Evolutionary conservation across 1,140 invertebrate genomes (phyloP).

Genomic region (Acyrthosiphon pisum): DNA sequence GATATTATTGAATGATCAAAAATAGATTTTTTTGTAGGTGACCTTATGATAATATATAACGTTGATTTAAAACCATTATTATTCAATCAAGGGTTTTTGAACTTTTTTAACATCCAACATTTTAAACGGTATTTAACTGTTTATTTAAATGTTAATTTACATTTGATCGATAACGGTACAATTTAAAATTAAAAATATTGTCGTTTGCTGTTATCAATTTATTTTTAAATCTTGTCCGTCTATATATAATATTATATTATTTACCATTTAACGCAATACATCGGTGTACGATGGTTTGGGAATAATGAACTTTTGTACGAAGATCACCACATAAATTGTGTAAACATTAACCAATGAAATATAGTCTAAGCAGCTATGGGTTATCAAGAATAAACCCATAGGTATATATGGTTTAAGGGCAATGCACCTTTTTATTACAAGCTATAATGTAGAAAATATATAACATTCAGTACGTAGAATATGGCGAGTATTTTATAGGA

Average conservation of each 20-base stretch:
- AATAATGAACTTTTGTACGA: not conserved
- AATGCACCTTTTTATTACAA: not conserved
- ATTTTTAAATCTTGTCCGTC: not conserved
- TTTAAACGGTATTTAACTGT: not conserved
- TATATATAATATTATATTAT: not conserved
- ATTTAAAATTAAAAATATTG: not conserved
- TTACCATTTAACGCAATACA: not conserved
- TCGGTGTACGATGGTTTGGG: too few relatives aligned
- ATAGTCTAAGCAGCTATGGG: not conserved
- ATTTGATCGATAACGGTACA: not conserved
- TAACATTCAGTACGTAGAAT: not conserved
- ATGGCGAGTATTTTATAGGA: not conserved
- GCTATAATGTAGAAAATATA: not conserved
- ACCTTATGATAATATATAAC: not conserved
- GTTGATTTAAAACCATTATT: not conserved
- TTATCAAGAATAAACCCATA: slow-evolving; percentile 1
- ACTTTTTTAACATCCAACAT: not conserved
- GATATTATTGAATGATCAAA: not conserved
- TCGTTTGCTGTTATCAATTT: not conserved
- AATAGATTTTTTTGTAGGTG: not conserved
- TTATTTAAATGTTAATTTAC: not conserved
- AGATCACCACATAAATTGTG: not conserved
- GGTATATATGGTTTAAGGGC: not conserved
- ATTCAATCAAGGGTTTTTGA: not conserved
- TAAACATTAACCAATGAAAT: not conserved